Conservation (phyloP, 2,797 vertebrate genomes). For the Melanotaenia nigrans region DNA sequence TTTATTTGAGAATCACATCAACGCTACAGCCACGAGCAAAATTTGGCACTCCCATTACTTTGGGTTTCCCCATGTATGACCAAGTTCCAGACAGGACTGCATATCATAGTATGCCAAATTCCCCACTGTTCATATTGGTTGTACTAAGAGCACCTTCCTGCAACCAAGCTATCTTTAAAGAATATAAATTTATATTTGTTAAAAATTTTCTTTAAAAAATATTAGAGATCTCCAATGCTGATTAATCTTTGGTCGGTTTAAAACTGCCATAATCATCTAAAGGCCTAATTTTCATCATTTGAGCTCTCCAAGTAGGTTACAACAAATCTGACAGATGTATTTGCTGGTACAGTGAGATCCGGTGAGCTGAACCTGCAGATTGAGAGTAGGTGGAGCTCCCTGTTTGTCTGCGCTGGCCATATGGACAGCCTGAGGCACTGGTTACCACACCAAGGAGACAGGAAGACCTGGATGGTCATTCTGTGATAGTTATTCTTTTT, state of each 20-base stretch:
- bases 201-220: too few relatives aligned
- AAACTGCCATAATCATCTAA: background rate
- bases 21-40: background rate
- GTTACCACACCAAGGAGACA: constrained; percentile 68
- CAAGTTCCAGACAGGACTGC: background rate
- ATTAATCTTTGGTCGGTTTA: background rate
- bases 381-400: constrained; percentile 59
- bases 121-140: background rate
- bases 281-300: background rate
- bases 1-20: background rate
- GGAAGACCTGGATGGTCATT: constrained; percentile 38
- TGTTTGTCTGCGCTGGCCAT: constrained; percentile 64
- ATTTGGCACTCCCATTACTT: background rate
- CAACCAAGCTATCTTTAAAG: too few relatives aligned
- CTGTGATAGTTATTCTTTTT: background rate
- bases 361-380: constrained; percentile 59
- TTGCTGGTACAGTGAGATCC: constrained; percentile 47
- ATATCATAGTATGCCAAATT: background rate
- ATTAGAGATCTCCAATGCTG: background rate
- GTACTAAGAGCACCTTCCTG: background rate
- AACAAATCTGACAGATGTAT: constrained; percentile 33
- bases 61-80: background rate
- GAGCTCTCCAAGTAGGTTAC: constrained; percentile 46
- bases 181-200: too few relatives aligned
- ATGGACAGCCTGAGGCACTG: constrained; percentile 68